Evolutionary conservation across 2,888 invertebrate species (phyloP), one percentile per base, ranked within the genome.

Genomic region (Germaria angustata): DNA sequence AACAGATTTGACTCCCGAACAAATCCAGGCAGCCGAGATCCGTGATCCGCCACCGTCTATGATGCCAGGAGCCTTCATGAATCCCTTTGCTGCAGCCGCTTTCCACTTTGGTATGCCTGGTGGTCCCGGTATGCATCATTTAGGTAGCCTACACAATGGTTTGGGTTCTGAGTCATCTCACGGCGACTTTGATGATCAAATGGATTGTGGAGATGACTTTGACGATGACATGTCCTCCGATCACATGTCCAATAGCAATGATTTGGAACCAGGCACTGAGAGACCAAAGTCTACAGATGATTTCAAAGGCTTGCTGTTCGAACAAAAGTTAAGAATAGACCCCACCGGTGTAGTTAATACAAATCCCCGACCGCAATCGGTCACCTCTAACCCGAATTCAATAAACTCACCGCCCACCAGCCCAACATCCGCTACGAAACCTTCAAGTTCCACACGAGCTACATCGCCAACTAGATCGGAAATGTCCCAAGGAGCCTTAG

Each of bases 21-120:
- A 96, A 90, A 95, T 96, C 81, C 95, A 95, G 89, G 95, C 95
- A n/a, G 95, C 95, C 51, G 97, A 97, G 91, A 94, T 96, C 59
- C 94, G 94, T 87, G 96, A 96, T 89, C 95, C 95, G 88, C 95
- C 95, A 17, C 95, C 95, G 0, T 88, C 91, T 1, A 90, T 91
- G 89, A 90, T 91, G 87, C 90, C 91, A 0, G 89, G 90, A 0
- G 89, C 90, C n/a, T 91, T 91, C 20, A 88, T 91, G 80, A 91
- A 91, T 82, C 91, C 91, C 0, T 91, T 91, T 44, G 89, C 90
- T 0, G 90, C 90, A 7, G 90, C 91, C 0, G 90, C 91, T 8
- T 90, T 91, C 71, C 91, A 91, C 46, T 91, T 91, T 22, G 90
- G 91, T 2, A 89, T 89, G 13, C 85, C 90, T 84, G 90, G 89